phyloP scores from a whole-genome alignment of 2,888 invertebrate species.

The Zygogramma bicolorata region DNA sequence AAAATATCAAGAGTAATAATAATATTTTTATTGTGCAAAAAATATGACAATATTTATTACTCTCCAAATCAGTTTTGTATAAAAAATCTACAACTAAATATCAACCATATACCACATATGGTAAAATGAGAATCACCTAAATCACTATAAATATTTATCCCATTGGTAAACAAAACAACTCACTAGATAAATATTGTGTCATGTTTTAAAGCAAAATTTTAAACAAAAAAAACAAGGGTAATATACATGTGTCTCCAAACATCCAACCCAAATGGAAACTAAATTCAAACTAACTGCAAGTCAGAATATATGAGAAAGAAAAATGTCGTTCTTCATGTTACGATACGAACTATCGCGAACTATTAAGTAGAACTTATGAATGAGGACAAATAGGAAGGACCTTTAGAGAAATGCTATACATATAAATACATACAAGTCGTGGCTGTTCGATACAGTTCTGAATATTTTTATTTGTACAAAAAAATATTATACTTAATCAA shows the following conservation, averaged over 20 bases:
- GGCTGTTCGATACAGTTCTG: constrained; percentile 42
- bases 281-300: neutral
- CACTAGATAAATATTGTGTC: constrained; percentile 25
- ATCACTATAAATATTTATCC: constrained; percentile 37
- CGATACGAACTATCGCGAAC: neutral
- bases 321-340: neutral
- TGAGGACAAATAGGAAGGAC: constrained; percentile 18
- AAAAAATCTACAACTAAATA: constrained; percentile 58
- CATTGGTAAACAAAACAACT: constrained; percentile 39
- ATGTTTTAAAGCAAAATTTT: constrained; percentile 36
- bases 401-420: constrained; percentile 35
- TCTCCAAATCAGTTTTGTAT: constrained; percentile 56
- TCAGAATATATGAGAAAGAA: neutral
- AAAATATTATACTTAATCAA: constrained; percentile 52
- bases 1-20: constrained; percentile 23
- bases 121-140: constrained; percentile 46
- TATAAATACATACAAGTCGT: constrained; percentile 40
- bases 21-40: constrained; percentile 60
- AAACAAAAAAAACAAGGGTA: constrained; percentile 35
- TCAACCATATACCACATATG: constrained; percentile 50
- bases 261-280: constrained; percentile 13
- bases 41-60: constrained; percentile 56
- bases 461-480: constrained; percentile 53
- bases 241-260: constrained; percentile 40
- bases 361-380: neutral